Evolutionary conservation across 2,113 vertebrate genomes (phyloP), one percentile per base, ranked within the genome.

Genomic region (Micronisus gabar): DNA sequence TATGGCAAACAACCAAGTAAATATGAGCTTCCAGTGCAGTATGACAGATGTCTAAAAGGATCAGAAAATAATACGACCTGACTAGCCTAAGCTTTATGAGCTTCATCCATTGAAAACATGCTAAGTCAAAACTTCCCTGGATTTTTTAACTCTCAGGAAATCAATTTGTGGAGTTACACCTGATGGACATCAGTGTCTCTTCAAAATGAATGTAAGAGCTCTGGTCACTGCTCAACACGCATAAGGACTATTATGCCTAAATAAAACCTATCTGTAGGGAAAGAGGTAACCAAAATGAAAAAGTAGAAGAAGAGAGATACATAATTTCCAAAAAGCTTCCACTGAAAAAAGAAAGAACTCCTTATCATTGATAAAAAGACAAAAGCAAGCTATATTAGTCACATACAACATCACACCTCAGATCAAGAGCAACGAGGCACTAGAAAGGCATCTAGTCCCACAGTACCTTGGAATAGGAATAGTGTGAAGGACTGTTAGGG

Each of bases 91-190:
- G 8, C 27, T 89, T 84, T 48, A 86, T 21, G 34, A 86, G n/a
- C 18, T 83, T 90, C n/a, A n/a, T 11, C 45, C 43, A 72, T 45
- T 75, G 75, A 71, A 94, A 92, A 88, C 2, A 2, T 52, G 32
- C 53, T 61, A 70, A 86, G 36, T 29, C 50, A 87, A 71, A 79
- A 72, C 36, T 81, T 71, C 65, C 50, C 32, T 62, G 53, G 17
- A 62, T 65, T 90, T 90, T 76, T 89, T 75, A 85, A 61, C 20
- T 72, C 52, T 47, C 21, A 75, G 10, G 29, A 93, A 92, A 82
- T 50, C 15, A 32, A 4, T 63, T 53, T 63, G n/a, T 48, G 21
- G 26, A 81, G 48, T 53, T 68, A 81, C 0, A 9, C n/a, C 34
- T 73, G 63, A 53, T 0, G 0, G 58, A 45, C 10, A 65, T 11